phyloP scores from a whole-genome alignment of 30 jellyfish, hydroid and myxozoan species.

The Hydractinia symbiolongicarpus region DNA sequence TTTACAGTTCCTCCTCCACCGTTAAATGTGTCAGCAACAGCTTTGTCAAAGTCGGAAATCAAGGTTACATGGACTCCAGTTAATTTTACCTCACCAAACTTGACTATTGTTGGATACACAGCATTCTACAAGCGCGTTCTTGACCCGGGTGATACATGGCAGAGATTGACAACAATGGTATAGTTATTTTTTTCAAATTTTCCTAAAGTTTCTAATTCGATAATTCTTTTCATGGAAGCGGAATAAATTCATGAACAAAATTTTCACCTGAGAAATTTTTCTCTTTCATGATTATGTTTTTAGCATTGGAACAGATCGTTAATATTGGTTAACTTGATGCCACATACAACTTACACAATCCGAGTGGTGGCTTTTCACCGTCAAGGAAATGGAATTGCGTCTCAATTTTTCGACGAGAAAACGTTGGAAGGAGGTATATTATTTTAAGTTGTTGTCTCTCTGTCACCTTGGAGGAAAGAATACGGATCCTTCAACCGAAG shows the following conservation, averaged over 20 bases:
- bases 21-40: conserved; percentile 13
- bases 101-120: conserved; percentile 32
- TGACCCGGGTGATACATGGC: conserved; percentile 3
- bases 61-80: conserved; percentile 31
- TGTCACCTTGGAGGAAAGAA: too few species aligned
- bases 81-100: not conserved
- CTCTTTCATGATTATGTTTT: not conserved
- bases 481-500: too few species aligned
- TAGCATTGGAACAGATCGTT: not conserved
- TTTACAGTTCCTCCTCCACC: conserved; percentile 40
- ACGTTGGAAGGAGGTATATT: conserved; percentile 40
- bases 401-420: conserved; percentile 9
- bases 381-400: conserved; percentile 32
- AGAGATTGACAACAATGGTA: conserved; percentile 5
- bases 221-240: too few species aligned
- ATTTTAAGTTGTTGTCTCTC: too few species aligned
- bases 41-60: conserved; percentile 20
- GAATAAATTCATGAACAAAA: too few species aligned
- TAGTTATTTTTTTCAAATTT: too few species aligned
- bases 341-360: conserved; percentile 30
- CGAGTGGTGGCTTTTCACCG: conserved; percentile 39
- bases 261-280: not conserved
- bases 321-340: not conserved
- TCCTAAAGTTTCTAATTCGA: too few species aligned
- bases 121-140: conserved; percentile 9